Evolutionary conservation across 2,888 invertebrate species (phyloP).

Genomic region (Crematogaster levior): DNA sequence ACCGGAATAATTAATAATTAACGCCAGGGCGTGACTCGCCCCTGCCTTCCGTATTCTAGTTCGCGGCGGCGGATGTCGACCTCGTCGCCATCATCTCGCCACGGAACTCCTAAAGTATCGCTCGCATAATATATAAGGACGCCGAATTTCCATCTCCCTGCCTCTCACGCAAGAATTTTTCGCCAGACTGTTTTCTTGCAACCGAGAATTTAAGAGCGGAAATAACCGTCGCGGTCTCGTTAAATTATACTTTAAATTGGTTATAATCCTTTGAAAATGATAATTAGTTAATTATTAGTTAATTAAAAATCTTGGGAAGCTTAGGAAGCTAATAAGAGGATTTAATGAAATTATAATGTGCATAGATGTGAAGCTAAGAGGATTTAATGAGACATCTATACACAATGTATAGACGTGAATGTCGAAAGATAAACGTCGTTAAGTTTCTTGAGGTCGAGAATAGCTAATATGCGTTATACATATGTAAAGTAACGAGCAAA

Average conservation of each 20-base stretch:
- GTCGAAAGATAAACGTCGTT: background rate
- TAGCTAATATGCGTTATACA: background rate
- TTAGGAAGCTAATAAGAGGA: background rate
- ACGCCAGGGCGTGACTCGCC: constrained; percentile 69
- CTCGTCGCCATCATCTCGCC: constrained; percentile 48
- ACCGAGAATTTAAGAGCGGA: background rate
- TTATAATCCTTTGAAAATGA: background rate
- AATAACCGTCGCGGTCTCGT: background rate
- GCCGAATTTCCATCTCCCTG: constrained; percentile 13
- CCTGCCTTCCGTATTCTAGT: constrained; percentile 36
- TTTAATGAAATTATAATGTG: background rate
- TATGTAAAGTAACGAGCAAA: background rate
- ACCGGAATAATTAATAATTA: constrained; percentile 76
- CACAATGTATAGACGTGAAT: background rate
- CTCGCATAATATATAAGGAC: constrained; percentile 26
- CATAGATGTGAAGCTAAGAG: background rate
- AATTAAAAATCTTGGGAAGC: background rate
- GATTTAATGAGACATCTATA: background rate
- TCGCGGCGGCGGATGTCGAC: constrained; percentile 44
- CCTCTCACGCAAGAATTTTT: background rate
- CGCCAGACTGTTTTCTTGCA: background rate
- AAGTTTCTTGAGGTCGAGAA: background rate
- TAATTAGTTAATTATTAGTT: background rate
- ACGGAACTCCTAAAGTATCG: constrained; percentile 35
- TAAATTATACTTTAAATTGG: background rate